Evolutionary conservation across 2,888 invertebrate genomes (phyloP).

Genomic region (Calameuta filiformis): DNA sequence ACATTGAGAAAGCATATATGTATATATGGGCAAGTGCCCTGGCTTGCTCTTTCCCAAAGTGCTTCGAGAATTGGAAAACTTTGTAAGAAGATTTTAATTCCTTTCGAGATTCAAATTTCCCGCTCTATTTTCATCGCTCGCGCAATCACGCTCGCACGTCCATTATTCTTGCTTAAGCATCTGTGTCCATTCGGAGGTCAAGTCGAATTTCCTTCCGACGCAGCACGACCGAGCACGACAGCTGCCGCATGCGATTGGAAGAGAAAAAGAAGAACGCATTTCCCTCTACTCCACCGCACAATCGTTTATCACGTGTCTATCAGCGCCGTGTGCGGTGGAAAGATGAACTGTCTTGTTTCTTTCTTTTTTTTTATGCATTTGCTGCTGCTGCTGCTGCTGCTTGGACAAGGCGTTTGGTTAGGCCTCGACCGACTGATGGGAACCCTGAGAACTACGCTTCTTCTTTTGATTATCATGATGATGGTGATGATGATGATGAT

Average conservation of each 20-base stretch:
- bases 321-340: background rate
- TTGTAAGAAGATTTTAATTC: background rate
- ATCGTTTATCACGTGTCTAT: background rate
- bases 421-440: slow-evolving; percentile 56
- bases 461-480: slow-evolving; percentile 58
- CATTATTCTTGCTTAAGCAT: background rate
- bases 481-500: slow-evolving; percentile 50
- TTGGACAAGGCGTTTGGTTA: slow-evolving; percentile 29
- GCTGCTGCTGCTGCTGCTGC: slow-evolving; percentile 7
- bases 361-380: background rate
- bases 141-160: background rate
- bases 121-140: background rate
- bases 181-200: background rate
- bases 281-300: background rate
- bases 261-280: background rate
- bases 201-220: background rate
- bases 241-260: background rate
- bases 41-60: slow-evolving; percentile 5
- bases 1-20: slow-evolving; percentile 17
- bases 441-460: slow-evolving; percentile 59
- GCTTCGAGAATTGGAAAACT: background rate
- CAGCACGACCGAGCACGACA: background rate
- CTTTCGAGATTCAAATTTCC: background rate
- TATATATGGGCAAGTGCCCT: background rate
- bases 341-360: background rate